Base-by-base conservation (phyloP, 2,797 vertebrate genomes). In the Octomys mimax region DNA sequence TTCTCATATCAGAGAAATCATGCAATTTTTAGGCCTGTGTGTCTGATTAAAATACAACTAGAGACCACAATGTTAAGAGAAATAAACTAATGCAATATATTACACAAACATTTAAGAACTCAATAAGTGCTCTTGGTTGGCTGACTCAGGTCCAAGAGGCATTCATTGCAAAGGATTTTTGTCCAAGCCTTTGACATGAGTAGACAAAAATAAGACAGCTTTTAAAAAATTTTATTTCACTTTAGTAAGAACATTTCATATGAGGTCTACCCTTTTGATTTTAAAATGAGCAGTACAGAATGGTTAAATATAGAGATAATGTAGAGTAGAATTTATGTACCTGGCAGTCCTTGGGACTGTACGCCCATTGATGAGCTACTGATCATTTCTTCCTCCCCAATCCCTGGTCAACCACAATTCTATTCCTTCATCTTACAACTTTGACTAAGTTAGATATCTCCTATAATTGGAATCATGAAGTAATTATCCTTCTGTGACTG, bases 81-180 rank as follows among this genome's bases (percentile, higher is more conserved):
- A 42, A 73, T 73, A 73, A 73, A 73, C 22, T 39, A 73, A 24
- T 13, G 71, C 22, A 90, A 33, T 86, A 8, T 26, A 71, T 75
- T 89, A 46, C 19, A 13, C 70, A 83, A 33, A 92, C 36, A 82
- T 36, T 86, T 87, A 75, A 92, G 19, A 91, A 22, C 18, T 95
- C 79, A 70, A 46, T 91, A 92, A 89, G 84, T 39, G 21, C 4
- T 70, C 49, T 87, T 68, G 62, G 3, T 33, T 92, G 42, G 39
- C 33, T 90, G 85, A 89, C 28, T 39, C 73, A 82, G 59, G 82
- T 62, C 21, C 73, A 82, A 70, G 33, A 82, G 24, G 18, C 46
- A 1, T 10, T 39, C 11, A 22, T 16, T 82, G 33, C 31, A 75
- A 85, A 91, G 66, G 33, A 82, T 82, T 93, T 42, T 83, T 91